Conservation (phyloP, 2,113 vertebrate genomes). For the Eolophus roseicapilla region DNA sequence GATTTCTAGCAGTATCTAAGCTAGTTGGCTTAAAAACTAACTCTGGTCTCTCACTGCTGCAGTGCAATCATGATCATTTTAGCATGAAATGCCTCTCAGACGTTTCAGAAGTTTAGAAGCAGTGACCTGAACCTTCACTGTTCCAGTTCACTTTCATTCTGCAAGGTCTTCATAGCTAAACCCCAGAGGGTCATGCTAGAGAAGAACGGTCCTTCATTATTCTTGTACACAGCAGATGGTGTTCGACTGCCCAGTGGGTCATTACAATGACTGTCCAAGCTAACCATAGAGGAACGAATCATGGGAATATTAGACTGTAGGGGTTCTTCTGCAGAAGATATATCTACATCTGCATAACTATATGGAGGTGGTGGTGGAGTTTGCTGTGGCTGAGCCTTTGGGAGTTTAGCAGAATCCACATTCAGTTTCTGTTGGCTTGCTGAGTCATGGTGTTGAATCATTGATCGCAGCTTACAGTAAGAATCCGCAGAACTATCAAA, state of each 20-base stretch:
- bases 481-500: conserved; percentile 24
- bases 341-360: conserved; percentile 34
- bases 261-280: conserved; percentile 71
- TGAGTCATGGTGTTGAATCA: conserved; percentile 69
- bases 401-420: conserved; percentile 65
- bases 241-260: conserved; percentile 67
- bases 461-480: conserved; percentile 77
- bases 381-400: conserved; percentile 65
- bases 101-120: neutral
- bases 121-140: conserved; percentile 64
- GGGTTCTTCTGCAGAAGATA: conserved; percentile 6
- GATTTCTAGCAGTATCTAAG: neutral
- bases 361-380: neutral
- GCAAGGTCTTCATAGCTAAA: conserved; percentile 91
- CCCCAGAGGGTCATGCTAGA: conserved; percentile 92
- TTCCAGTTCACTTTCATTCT: conserved; percentile 88
- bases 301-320: conserved; percentile 37
- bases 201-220: conserved; percentile 83
- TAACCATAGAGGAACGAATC: conserved; percentile 61
- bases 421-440: conserved; percentile 69
- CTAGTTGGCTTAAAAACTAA: neutral
- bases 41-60: neutral
- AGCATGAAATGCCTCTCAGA: neutral
- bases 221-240: conserved; percentile 62
- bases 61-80: neutral